Conservation (phyloP, 30 jellyfish, hydroid and myxozoan species). For the Clytia hemisphaerica region DNA sequence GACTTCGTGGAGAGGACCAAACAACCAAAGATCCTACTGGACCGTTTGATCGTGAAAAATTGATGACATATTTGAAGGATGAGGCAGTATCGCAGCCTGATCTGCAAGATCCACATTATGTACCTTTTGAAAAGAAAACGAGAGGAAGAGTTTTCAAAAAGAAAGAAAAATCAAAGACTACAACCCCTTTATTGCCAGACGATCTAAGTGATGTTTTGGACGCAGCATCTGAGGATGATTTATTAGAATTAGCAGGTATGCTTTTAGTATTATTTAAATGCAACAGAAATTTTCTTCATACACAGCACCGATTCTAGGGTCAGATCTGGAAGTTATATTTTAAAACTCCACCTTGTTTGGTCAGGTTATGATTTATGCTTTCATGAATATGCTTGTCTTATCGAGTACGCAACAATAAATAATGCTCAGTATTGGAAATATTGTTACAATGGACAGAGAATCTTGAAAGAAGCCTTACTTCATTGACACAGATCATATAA, state of each 20-base stretch:
- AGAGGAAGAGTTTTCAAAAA: constrained; percentile 79
- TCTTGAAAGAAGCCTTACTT: too few relatives aligned
- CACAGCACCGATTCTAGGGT: too few relatives aligned
- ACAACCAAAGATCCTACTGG: constrained; percentile 80
- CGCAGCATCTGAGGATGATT: constrained; percentile 85
- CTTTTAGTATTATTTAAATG: neutral
- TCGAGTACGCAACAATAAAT: too few relatives aligned
- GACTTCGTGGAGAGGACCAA: constrained; percentile 60
- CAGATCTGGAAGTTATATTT: too few relatives aligned
- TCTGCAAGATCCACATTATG: constrained; percentile 60
- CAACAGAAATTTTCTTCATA: too few relatives aligned
- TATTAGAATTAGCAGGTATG: constrained; percentile 84
- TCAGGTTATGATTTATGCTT: too few relatives aligned
- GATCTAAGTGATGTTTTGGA: constrained; percentile 88
- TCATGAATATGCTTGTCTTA: too few relatives aligned
- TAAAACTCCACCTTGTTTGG: too few relatives aligned
- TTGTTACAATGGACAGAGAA: too few relatives aligned
- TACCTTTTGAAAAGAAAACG: constrained; percentile 76
- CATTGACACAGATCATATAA: too few relatives aligned
- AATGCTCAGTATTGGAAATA: too few relatives aligned
- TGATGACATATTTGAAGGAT: constrained; percentile 62
- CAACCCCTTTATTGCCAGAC: constrained; percentile 65
- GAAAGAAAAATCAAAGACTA: constrained; percentile 47
- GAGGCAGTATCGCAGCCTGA: constrained; percentile 65
- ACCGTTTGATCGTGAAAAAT: constrained; percentile 59